phyloP scores from a whole-genome alignment of 2,113 vertebrate genomes.

The Ranitomeya imitator region DNA sequence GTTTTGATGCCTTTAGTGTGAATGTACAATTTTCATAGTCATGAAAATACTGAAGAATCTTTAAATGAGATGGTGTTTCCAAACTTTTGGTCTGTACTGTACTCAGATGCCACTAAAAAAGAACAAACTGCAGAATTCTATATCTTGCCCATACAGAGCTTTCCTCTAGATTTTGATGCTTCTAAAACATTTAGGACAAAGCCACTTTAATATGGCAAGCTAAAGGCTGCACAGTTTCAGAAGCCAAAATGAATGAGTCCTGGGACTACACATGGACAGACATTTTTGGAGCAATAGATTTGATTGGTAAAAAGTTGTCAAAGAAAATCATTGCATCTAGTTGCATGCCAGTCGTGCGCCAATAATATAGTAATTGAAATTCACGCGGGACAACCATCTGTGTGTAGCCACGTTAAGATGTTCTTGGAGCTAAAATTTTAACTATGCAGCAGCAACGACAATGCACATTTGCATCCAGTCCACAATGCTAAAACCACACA shows the following conservation, averaged over 20 bases:
- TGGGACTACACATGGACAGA: not conserved
- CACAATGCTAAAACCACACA: not conserved
- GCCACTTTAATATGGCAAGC: not conserved
- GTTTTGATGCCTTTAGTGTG: too few species aligned
- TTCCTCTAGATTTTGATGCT: too few species aligned
- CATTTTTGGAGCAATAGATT: not conserved
- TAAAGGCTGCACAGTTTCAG: not conserved
- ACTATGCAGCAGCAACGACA: not conserved
- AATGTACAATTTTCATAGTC: too few species aligned
- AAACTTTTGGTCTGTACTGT: too few species aligned
- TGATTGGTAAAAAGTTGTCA: not conserved
- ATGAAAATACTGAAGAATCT: too few species aligned
- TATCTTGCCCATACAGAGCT: too few species aligned
- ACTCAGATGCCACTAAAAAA: too few species aligned
- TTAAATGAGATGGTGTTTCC: too few species aligned
- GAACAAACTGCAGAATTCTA: too few species aligned
- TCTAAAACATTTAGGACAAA: not conserved
- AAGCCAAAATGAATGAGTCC: not conserved
- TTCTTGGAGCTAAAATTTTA: not conserved
- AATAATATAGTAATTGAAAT: not conserved
- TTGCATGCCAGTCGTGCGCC: not conserved
- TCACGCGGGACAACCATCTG: not conserved
- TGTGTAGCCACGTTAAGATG: not conserved
- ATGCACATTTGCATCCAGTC: not conserved
- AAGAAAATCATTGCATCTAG: not conserved